Evolutionary conservation across 2,888 invertebrate species (phyloP).

Genomic region (Apamea sordens): DNA sequence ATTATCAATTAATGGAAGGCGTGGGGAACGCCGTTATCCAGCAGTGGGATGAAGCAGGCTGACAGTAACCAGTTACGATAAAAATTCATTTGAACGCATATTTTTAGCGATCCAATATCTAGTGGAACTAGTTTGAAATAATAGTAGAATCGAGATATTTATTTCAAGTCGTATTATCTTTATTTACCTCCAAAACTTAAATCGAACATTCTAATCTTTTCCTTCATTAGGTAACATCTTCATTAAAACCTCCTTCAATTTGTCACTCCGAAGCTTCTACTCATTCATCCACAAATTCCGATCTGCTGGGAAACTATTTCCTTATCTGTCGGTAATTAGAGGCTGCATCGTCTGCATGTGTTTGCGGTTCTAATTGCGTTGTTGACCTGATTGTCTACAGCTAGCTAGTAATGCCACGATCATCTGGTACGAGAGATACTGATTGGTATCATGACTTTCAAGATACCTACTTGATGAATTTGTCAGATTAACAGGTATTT

Average conservation of each 20-base stretch:
- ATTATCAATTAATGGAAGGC: neutral
- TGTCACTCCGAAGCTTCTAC: neutral
- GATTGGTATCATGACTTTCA: constrained; percentile 17
- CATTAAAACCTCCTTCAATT: neutral
- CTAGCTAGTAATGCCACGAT: constrained; percentile 22
- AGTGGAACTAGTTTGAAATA: neutral
- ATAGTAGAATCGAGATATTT: neutral
- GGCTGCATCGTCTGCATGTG: constrained; percentile 53
- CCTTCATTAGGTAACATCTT: neutral
- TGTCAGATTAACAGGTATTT: neutral
- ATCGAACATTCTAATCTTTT: neutral
- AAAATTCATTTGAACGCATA: neutral
- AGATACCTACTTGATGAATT: constrained; percentile 8
- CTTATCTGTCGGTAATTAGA: constrained; percentile 60
- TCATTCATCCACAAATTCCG: constrained; percentile 14
- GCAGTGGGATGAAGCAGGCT: neutral
- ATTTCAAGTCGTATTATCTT: neutral
- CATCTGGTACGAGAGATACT: constrained; percentile 17
- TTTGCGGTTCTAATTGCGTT: constrained; percentile 56
- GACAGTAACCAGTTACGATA: neutral
- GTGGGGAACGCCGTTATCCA: neutral
- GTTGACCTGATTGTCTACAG: constrained; percentile 52
- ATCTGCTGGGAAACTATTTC: constrained; percentile 48
- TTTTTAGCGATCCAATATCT: neutral
- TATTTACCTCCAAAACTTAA: neutral